Evolutionary conservation across 2,113 vertebrate species (phyloP).

Genomic region (Aleadryas rufinucha): DNA sequence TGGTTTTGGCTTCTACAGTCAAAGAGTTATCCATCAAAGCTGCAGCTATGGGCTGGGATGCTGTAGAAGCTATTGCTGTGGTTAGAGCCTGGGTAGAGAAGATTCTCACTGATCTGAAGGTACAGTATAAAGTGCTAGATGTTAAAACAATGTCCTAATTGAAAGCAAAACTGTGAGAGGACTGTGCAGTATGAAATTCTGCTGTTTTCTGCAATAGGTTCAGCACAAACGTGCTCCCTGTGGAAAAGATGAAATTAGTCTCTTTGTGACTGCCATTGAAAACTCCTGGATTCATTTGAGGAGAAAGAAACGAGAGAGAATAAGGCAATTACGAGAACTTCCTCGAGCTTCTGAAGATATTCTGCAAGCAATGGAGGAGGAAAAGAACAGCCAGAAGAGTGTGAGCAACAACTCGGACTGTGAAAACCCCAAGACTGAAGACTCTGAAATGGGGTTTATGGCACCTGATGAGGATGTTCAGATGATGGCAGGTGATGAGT

Average conservation of each 20-base stretch:
- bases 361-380: conserved; percentile 69
- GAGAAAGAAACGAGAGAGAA: conserved; percentile 86
- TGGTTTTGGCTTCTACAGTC: conserved; percentile 82
- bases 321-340: conserved; percentile 86
- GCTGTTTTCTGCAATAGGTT: conserved; percentile 73
- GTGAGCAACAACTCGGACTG: not conserved
- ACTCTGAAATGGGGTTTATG: not conserved
- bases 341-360: conserved; percentile 78
- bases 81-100: conserved; percentile 86
- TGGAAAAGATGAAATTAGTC: conserved; percentile 81
- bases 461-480: not conserved
- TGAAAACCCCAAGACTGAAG: conserved; percentile 21
- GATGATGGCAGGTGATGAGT: not conserved
- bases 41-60: conserved; percentile 59
- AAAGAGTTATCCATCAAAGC: conserved; percentile 83
- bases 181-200: not conserved
- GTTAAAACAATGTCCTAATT: not conserved
- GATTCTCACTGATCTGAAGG: conserved; percentile 88
- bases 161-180: not conserved
- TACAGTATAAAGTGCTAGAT: conserved; percentile 25
- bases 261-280: conserved; percentile 92
- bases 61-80: conserved; percentile 69
- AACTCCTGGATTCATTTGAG: conserved; percentile 95
- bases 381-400: conserved; percentile 16
- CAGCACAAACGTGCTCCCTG: conserved; percentile 86